phyloP scores from a whole-genome alignment of 2,888 invertebrate genomes.

The Sesamia inferens region DNA sequence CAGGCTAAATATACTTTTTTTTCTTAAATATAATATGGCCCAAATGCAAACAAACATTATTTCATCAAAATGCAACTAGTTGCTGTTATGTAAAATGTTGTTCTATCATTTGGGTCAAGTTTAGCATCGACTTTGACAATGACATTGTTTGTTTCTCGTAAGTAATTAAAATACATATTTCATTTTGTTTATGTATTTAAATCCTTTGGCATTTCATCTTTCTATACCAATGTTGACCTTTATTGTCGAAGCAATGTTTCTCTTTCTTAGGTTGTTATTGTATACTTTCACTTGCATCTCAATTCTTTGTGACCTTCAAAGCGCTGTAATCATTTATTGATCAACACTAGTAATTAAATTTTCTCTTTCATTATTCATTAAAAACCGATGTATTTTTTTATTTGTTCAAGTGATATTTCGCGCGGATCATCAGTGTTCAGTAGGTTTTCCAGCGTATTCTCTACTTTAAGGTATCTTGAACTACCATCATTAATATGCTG shows the following conservation, averaged over 20 bases:
- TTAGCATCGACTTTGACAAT: constrained; percentile 64
- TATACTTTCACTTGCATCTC: constrained; percentile 41
- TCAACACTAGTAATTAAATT: constrained; percentile 28
- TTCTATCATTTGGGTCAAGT: constrained; percentile 74
- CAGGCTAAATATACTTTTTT: background rate
- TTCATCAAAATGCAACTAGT: constrained; percentile 51
- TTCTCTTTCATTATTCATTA: constrained; percentile 26
- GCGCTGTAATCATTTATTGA: constrained; percentile 12
- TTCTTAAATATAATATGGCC: background rate
- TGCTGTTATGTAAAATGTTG: constrained; percentile 70
- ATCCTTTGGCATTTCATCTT: constrained; percentile 7
- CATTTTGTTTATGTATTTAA: constrained; percentile 17
- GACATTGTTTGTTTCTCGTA: constrained; percentile 46
- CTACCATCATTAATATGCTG: background rate
- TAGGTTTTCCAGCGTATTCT: background rate
- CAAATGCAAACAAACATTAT: constrained; percentile 19
- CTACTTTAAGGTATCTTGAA: constrained; percentile 2
- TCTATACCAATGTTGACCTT: constrained; percentile 18
- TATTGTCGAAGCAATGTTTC: constrained; percentile 16
- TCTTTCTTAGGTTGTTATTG: constrained; percentile 21
- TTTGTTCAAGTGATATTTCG: background rate
- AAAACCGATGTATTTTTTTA: background rate
- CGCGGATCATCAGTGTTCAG: background rate
- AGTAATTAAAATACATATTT: constrained; percentile 27
- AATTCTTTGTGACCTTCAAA: constrained; percentile 44